Evolutionary conservation across 37 sponge, comb jelly and placozoan species (phyloP), one percentile per base, ranked within the genome.

Genomic region (Agelas oroides): DNA sequence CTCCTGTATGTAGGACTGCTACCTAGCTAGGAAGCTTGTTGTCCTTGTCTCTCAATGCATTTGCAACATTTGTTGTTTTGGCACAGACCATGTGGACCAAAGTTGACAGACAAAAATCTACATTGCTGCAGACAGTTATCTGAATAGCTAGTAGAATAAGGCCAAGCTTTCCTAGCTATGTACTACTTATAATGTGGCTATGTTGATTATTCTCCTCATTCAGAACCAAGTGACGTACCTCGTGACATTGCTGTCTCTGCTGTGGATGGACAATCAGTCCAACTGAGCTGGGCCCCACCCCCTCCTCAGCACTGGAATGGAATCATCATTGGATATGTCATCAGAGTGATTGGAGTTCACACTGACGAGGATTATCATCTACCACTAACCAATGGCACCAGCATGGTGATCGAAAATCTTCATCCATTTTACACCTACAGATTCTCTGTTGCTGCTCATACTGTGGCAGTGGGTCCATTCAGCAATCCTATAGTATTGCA

Each of bases 271-370:
- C 20, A 53, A 20, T 55, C 59, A 24, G 70, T 56, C 57, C 20
- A 53, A 18, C 70, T 82, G 6, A 67, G 67, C 27, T 84, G 85
- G 85, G 57, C 32, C 12, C 85, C 85, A 62, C 85, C 76, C 15
- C 85, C 76, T 25, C 18, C 33, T 54, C 55, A 38, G 2, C 13
- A 75, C 13, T 65, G 61, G 67, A 84, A 84, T 84, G 85, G 85
- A 13, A 54, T 78, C 73, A 79, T 87, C 21, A 70, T 53, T n/a
- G 59, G 61, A 23, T 87, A 79, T 39, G 28, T 34, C 33, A 54
- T 85, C 20, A 58, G 40, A 18, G 73, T 82, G 59, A 15, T 38
- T 38, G 66, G 35, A 19, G 31, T 83, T 6, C 36, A 79, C 5
- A 79, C 80, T 62, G 30, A 20, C 23, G 53, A 79, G 6, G 27